These are phyloP conservation scores for Microtus montanus DNA, from an alignment of 2,113 vertebrate species.

Conservation along the genomic window DNA sequence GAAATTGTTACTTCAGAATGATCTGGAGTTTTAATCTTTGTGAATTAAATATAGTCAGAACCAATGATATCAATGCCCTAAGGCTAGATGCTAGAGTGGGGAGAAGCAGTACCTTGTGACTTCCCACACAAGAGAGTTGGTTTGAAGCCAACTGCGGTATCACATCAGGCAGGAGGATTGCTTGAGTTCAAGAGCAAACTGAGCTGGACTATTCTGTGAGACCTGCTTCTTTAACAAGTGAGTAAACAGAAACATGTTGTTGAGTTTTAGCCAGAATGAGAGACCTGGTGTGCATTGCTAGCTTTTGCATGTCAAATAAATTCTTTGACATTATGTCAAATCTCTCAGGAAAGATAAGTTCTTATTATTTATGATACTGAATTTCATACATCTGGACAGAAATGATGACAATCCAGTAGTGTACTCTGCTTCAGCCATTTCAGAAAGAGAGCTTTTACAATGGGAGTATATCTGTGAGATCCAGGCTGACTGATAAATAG, in stretches of 20 bases:
- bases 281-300: not conserved
- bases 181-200: not conserved
- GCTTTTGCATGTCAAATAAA: not conserved
- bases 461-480: not conserved
- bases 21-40: constrained; percentile 53
- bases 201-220: not conserved
- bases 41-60: not conserved
- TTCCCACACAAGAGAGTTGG: not conserved
- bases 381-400: not conserved
- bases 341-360: not conserved
- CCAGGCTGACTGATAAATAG: not conserved
- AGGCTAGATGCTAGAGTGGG: not conserved
- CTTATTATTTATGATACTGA: not conserved
- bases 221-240: not conserved
- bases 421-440: not conserved
- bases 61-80: not conserved
- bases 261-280: not conserved
- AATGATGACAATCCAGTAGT: not conserved
- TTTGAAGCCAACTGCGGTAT: not conserved
- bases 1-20: not conserved
- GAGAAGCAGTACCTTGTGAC: not conserved
- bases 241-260: not conserved
- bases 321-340: not conserved
- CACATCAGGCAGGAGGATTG: too few species aligned
- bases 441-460: not conserved